A percentile compares a stretch with the other conserved stretches of the same genome.
Evolutionary conservation across 2,113 vertebrate genomes (phyloP).

Genomic region (Grallaria varia): DNA sequence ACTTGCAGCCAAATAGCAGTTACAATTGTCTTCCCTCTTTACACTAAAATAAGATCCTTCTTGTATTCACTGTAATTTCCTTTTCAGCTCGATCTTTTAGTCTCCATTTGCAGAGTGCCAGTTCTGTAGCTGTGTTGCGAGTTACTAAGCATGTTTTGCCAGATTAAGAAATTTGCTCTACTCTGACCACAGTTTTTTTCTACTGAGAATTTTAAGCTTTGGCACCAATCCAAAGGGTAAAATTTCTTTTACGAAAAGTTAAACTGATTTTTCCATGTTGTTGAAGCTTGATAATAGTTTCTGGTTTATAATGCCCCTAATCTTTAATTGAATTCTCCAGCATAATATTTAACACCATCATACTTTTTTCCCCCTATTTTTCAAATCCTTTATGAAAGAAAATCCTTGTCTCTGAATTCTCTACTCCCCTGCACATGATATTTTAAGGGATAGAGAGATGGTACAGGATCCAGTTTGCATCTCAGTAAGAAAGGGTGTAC

Average conservation of each 20-base stretch:
- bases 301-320: neutral
- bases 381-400: neutral
- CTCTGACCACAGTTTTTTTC: neutral
- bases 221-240: neutral
- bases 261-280: neutral
- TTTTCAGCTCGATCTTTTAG: neutral
- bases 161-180: neutral
- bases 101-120: neutral
- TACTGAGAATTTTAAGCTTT: neutral
- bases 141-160: neutral
- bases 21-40: neutral
- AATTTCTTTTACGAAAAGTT: neutral
- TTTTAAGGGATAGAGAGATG: neutral
- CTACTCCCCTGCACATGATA: neutral
- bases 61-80: neutral
- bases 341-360: accelerated
- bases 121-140: neutral
- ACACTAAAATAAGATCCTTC: neutral
- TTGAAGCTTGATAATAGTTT: neutral
- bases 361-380: neutral
- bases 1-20: neutral
- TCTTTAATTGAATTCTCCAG: neutral
- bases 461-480: neutral
- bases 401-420: neutral
- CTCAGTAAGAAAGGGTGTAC: neutral